Conservation (phyloP, 1,140 invertebrate species). For the Drosophila sp. region DNA sequence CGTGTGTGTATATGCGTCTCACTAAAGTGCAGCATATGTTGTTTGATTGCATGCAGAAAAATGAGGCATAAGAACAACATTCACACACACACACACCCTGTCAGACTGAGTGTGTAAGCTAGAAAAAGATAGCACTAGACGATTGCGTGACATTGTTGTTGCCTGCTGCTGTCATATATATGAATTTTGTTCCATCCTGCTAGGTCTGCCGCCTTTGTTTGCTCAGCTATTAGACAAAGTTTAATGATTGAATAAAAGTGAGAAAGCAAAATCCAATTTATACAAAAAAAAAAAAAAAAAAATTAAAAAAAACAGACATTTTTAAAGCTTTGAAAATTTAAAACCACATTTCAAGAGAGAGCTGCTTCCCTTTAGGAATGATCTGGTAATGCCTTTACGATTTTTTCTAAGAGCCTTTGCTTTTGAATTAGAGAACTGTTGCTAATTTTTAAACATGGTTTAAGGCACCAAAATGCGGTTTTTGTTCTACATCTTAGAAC, state of each 20-base stretch:
- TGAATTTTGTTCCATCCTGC: slow-evolving; percentile 39
- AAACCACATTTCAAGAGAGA: too few relatives aligned
- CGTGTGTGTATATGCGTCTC: slow-evolving; percentile 31
- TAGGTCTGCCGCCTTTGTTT: slow-evolving; percentile 49
- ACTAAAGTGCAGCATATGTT: slow-evolving; percentile 65
- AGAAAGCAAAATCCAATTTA: slow-evolving; percentile 3
- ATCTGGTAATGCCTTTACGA: too few relatives aligned
- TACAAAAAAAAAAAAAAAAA: not conserved
- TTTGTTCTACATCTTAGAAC: too few relatives aligned
- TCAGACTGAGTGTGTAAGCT: not conserved
- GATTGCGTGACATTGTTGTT: slow-evolving; percentile 61
- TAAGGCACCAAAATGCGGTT: too few relatives aligned
- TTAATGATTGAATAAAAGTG: slow-evolving; percentile 23
- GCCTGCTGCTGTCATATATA: slow-evolving; percentile 49
- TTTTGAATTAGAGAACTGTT: too few relatives aligned
- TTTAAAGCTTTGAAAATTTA: too few relatives aligned
- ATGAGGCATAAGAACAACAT: slow-evolving; percentile 53
- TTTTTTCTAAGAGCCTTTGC: too few relatives aligned
- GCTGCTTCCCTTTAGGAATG: too few relatives aligned
- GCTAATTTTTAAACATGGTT: too few relatives aligned
- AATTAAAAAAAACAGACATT: too few relatives aligned
- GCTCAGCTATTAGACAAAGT: slow-evolving; percentile 35
- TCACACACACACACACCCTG: slow-evolving; percentile 32
- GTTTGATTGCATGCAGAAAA: slow-evolving; percentile 66
- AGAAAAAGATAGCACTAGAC: slow-evolving; percentile 23